Percentiles rank a stretch among this genome's conserved stretches.
Evolutionary conservation across 2,888 invertebrate species (phyloP).

Genomic region (Apantesis nais): DNA sequence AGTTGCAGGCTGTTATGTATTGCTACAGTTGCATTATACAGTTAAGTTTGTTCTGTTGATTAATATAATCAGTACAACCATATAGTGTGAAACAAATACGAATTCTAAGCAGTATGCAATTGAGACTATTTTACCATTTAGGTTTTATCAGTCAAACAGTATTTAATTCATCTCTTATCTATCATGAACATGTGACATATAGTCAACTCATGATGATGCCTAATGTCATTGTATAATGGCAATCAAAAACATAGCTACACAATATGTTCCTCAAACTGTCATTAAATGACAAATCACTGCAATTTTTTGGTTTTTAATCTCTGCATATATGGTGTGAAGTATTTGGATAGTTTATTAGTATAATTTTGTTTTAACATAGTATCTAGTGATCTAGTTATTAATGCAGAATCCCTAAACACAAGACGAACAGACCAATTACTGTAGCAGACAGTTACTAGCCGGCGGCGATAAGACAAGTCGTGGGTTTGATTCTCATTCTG

Average conservation of each 20-base stretch:
- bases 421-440: no score
- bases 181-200: background rate
- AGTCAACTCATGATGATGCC: background rate
- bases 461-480: no score
- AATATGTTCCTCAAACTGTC: background rate
- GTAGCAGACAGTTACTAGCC: no score
- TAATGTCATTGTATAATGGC: background rate
- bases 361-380: no score
- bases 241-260: background rate
- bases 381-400: background rate
- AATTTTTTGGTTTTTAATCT: background rate
- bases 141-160: slow-evolving; percentile 24
- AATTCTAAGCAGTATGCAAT: fast-evolving
- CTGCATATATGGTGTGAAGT: background rate
- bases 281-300: background rate
- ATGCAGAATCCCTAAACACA: no score
- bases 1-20: background rate
- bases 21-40: background rate
- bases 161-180: slow-evolving; percentile 43
- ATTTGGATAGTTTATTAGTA: background rate
- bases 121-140: slow-evolving; percentile 11
- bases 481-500: no score
- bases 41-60: background rate
- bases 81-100: slow-evolving; percentile 15
- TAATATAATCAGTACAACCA: background rate